Base-by-base conservation (phyloP, 2,113 vertebrate species). In the Ochotona curzoniae region DNA sequence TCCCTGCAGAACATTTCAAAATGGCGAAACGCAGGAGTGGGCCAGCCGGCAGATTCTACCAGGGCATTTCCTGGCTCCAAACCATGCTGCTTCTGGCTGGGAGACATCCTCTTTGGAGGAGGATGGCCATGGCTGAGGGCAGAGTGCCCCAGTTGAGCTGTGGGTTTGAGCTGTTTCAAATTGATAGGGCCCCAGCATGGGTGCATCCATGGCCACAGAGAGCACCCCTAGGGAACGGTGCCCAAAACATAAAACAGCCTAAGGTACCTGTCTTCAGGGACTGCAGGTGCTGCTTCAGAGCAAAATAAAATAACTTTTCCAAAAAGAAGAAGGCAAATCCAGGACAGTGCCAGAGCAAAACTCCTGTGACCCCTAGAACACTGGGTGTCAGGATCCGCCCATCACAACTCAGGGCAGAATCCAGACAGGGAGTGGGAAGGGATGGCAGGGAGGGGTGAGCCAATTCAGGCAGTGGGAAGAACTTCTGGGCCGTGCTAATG, bases 401-500 rank as follows among this genome's bases (percentile, higher is more conserved):
- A 57, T 93, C 69, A 74, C 47, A 74, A 4, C 89, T 94, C 71
- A 35, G 49, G 35, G 70, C 14, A n/a, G 38, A 83, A 75, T 21
- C 8, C 82, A 91, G 83, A 10, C 0, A 38, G 20, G 70, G 82
- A 78, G 35, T 85, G 69, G 89, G 75, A 26, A 69, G 14, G n/a
- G 87, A 5, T 44, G 13, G 61, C 69, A 38, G 8, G 7, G 32
- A 5, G 1, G 92, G 30, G 69, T 73, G 1, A 4, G 15, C 2
- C 71, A 76, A 47, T 60, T 94, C 97, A 17, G 97, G 95, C 94
- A 98, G 95, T 83, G 86, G 73, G 89, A 97, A 91, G 67, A 44
- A 70, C 97, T 98, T 96, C 97, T 98, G 96, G 78, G 98, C 94
- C 71, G 96, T 98, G 98, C 98, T 98, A 98, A 98, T 98, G 98